Evolutionary conservation across 1,140 invertebrate genomes (phyloP).

Genomic region (Andrena cerasifolii): DNA sequence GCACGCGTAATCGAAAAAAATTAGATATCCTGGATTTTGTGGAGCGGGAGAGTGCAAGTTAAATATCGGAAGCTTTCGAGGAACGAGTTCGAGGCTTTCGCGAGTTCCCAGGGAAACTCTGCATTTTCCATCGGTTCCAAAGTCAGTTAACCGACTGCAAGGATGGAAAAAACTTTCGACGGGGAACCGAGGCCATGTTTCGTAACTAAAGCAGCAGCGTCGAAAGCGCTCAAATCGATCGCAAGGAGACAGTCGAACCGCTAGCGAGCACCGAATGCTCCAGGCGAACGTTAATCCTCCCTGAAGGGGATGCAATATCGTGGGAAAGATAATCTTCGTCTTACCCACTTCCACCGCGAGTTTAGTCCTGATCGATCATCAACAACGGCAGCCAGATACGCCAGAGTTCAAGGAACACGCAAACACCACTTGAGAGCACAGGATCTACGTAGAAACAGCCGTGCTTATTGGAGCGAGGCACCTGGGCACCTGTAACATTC

Average conservation of each 20-base stretch:
- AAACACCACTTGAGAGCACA: neutral
- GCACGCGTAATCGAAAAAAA: neutral
- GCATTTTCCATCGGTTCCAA: neutral
- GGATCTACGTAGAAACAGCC: neutral
- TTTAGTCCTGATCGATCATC: neutral
- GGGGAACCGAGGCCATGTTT: neutral
- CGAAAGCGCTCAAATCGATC: neutral
- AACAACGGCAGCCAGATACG: neutral
- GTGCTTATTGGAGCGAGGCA: neutral
- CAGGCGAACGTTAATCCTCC: neutral
- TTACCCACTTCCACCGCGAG: neutral
- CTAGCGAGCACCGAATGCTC: too few relatives aligned
- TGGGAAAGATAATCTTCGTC: slow-evolving; percentile 10
- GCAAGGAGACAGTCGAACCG: neutral
- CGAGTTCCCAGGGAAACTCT: neutral
- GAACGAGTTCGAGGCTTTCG: neutral
- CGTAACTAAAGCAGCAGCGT: neutral
- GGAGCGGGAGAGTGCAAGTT: neutral
- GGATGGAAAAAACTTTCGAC: neutral
- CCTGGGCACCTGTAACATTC: neutral
- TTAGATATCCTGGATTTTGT: neutral
- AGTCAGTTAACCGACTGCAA: neutral
- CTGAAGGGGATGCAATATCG: neutral
- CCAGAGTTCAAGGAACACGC: neutral
- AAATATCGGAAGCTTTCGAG: neutral